Conservation (phyloP, 2,888 invertebrate genomes). For the Dusona sp. region DNA sequence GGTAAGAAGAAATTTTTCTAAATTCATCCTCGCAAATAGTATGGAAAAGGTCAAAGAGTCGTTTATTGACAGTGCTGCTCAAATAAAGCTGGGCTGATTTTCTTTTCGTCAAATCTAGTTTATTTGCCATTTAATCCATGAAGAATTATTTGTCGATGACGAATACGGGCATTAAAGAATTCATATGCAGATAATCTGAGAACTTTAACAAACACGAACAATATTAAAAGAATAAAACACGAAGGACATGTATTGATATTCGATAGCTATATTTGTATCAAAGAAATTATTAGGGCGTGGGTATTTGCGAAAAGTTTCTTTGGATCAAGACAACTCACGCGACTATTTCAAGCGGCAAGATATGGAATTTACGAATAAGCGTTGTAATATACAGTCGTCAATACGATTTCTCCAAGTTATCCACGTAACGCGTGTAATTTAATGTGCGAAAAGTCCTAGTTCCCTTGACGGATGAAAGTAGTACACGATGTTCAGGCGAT, state of each 20-base stretch:
- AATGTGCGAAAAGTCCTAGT: conserved; percentile 29
- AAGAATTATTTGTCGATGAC: background rate
- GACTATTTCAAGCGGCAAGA: background rate
- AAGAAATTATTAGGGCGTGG: background rate
- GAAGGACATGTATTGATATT: background rate
- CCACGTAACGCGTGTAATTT: background rate
- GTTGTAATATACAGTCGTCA: background rate
- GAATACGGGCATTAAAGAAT: background rate
- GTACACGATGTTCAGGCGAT: conserved; percentile 34
- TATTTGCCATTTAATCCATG: background rate
- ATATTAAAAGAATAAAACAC: too few relatives aligned
- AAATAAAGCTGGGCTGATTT: background rate
- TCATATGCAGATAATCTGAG: background rate
- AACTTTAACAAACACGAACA: background rate
- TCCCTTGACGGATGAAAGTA: conserved; percentile 57
- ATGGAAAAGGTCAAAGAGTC: background rate
- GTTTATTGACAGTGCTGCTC: background rate
- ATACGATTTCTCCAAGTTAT: background rate
- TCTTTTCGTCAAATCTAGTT: background rate
- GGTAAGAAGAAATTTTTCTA: background rate
- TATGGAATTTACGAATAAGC: background rate
- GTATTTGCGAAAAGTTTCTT: background rate
- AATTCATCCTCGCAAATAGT: background rate
- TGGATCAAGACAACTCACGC: background rate
- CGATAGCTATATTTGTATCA: background rate